phyloP scores from a whole-genome alignment of 2,113 vertebrate species.

The Vulpes vulpes region DNA sequence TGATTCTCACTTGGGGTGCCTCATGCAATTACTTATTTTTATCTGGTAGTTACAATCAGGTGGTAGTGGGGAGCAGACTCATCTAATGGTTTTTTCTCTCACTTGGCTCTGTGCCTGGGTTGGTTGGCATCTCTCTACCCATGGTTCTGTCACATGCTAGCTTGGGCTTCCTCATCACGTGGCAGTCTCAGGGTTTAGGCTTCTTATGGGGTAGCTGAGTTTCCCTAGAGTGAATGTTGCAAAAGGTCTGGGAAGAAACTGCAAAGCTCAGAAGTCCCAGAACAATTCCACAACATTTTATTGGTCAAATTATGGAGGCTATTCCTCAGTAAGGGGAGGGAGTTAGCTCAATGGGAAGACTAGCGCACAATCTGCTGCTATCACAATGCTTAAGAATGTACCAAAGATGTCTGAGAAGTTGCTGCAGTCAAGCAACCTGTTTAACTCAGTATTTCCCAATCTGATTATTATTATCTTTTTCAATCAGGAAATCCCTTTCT shows the following conservation, averaged over 20 bases:
- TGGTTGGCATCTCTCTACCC: neutral
- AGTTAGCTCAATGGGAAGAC: neutral
- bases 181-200: neutral
- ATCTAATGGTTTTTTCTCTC: neutral
- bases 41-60: neutral
- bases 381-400: neutral
- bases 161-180: slow-evolving; percentile 3
- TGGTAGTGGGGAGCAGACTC: neutral
- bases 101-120: neutral
- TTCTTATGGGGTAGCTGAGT: neutral
- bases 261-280: neutral
- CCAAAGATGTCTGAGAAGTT: neutral
- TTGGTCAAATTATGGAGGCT: neutral
- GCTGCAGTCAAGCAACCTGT: neutral
- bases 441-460: neutral
- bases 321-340: neutral
- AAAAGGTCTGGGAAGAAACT: neutral
- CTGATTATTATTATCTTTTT: neutral
- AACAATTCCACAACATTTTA: neutral
- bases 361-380: neutral
- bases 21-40: neutral
- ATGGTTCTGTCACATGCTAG: neutral
- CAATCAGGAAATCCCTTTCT: slow-evolving; percentile 37
- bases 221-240: neutral
- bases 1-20: neutral